Conservation (phyloP, 92 coral and sea anemone species). For the Phenganax marumi region DNA sequence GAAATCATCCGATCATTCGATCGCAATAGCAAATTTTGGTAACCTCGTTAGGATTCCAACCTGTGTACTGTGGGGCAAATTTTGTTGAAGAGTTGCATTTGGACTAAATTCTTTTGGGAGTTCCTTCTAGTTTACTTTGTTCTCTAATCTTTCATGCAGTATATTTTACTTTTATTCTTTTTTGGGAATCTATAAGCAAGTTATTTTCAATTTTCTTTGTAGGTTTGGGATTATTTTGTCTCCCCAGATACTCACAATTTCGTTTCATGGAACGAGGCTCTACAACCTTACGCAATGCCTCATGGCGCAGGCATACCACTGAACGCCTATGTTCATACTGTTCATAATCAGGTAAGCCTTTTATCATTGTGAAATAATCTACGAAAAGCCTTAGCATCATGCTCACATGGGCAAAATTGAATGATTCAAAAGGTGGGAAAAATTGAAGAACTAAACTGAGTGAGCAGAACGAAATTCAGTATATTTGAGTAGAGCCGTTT, state of each 20-base stretch:
- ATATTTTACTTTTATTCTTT: not conserved
- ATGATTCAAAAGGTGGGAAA: too few species aligned
- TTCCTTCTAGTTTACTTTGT: too few species aligned
- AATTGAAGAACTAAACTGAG: too few species aligned
- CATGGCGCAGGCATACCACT: constrained; percentile 98
- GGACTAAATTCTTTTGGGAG: too few species aligned
- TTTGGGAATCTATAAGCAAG: not conserved
- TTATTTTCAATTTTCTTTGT: not conserved
- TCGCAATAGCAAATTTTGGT: too few species aligned
- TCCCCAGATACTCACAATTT: constrained; percentile 98
- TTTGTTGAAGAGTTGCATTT: too few species aligned
- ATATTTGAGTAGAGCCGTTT: too few species aligned
- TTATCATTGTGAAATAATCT: not conserved
- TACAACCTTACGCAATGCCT: constrained; percentile 96
- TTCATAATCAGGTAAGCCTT: constrained; percentile 75
- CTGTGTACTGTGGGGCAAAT: too few species aligned
- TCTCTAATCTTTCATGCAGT: not conserved
- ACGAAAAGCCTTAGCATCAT: not conserved
- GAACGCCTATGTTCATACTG: constrained; percentile 93
- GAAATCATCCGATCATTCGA: too few species aligned
- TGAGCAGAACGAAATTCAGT: too few species aligned
- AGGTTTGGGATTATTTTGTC: constrained; percentile 98
- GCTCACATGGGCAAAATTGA: too few species aligned
- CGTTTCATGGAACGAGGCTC: constrained; percentile 81
- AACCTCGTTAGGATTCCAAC: too few species aligned